phyloP scores from a whole-genome alignment of 2,888 invertebrate genomes.

The Sphaerophoria rueppellii region DNA sequence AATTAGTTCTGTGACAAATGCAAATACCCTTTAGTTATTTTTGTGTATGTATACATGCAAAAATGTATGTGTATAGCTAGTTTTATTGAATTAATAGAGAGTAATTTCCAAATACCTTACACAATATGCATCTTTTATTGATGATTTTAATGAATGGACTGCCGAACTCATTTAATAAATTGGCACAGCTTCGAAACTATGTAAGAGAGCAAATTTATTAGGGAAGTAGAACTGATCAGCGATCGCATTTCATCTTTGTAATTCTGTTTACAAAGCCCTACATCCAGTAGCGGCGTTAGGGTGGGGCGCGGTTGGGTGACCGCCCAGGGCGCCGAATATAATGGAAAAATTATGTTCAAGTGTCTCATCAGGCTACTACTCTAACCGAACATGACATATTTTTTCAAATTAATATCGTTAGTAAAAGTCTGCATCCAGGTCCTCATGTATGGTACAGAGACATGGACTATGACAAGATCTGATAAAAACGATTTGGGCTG shows the following conservation, averaged over 20 bases:
- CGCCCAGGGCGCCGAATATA: no score
- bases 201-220: conserved; percentile 17
- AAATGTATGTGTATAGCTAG: not conserved
- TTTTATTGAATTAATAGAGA: conserved; percentile 38
- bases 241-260: not conserved
- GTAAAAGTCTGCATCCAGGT: no score
- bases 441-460: no score
- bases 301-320: no score
- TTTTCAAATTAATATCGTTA: no score
- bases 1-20: conserved; percentile 32
- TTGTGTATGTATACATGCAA: not conserved
- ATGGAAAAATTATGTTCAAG: no score
- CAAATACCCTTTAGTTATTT: not conserved
- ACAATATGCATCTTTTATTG: not conserved
- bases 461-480: no score
- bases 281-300: no score
- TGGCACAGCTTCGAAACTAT: conserved; percentile 13
- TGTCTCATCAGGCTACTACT: no score
- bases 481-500: no score
- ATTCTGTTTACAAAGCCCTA: not conserved
- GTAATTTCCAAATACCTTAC: conserved; percentile 42
- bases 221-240: conserved; percentile 11
- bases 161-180: conserved; percentile 8
- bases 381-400: no score
- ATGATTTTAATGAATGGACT: conserved; percentile 12